Evolutionary conservation across 2,113 vertebrate species (phyloP), one percentile per base, ranked within the genome.

Genomic region (Indicator indicator): DNA sequence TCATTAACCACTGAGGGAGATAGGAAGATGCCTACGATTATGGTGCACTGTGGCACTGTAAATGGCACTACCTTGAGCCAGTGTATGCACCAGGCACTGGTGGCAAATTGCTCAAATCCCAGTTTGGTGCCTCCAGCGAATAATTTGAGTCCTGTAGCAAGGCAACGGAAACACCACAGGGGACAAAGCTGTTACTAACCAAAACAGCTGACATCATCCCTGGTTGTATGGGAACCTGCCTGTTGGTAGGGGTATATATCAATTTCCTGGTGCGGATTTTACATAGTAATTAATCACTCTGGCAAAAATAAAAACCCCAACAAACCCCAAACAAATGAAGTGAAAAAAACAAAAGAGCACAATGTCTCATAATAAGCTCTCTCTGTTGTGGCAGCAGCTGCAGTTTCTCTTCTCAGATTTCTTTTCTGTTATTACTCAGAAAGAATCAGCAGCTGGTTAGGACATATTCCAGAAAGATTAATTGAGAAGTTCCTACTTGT

Each of bases 401-500:
- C 93, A 96, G 90, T 83, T 93, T 91, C 86, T 92, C 95, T 79
- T 95, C 92, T 97, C 88, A 82, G 85, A 91, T 96, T 94, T 96
- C 90, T 92, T 93, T 94, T 93, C 96, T 93, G 70, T 90, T 93
- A 83, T 93, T 95, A 89, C 86, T 93, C 85, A 94, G 83, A 94
- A 91, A 90, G 64, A 93, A 86, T 94, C 92, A 90, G 89, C 95
- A 95, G 94, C 96, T 97, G 94, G 85, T 94, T 93, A 90, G 87
- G 90, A 96, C 91, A 91, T 93, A 95, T 93, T 95, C 94, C 92
- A 96, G 83, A 90, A 95, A 93, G 88, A 96, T 92, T 92, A 65
- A 95, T 9, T 75, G 85, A 91, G 80, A 85, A 83, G 88, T 74
- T 91, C 44, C 54, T 85, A 30, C 55, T 38, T 73, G 83, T 83